Evolutionary conservation across 2,888 invertebrate genomes (phyloP).

Genomic region (Chymomyza fuscimana): DNA sequence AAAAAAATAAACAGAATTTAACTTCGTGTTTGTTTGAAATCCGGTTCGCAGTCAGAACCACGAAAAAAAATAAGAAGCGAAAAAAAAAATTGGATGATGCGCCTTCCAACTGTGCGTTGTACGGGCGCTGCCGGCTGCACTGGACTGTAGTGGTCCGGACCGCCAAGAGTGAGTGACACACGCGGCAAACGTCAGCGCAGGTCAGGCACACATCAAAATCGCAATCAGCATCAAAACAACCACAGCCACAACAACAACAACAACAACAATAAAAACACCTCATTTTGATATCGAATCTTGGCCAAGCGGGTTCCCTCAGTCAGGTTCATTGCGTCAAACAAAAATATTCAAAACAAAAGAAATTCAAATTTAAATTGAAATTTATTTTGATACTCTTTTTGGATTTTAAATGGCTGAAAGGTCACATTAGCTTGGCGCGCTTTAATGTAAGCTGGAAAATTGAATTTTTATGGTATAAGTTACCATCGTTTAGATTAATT

Average conservation of each 20-base stretch:
- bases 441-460: too few species aligned
- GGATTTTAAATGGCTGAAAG: background rate
- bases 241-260: slow-evolving; percentile 8
- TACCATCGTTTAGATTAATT: background rate
- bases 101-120: background rate
- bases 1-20: background rate
- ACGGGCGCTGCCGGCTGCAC: background rate
- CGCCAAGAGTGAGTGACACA: slow-evolving; percentile 51
- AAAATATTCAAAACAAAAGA: slow-evolving; percentile 34
- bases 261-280: background rate
- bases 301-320: slow-evolving; percentile 24
- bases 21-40: slow-evolving; percentile 37
- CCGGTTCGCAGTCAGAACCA: slow-evolving; percentile 49
- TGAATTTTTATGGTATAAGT: too few species aligned
- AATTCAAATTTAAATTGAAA: slow-evolving; percentile 42
- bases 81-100: background rate
- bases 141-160: slow-evolving; percentile 10
- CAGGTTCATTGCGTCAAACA: slow-evolving; percentile 54
- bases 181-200: slow-evolving; percentile 45
- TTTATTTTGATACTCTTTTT: background rate
- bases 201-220: slow-evolving; percentile 47
- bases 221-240: slow-evolving; percentile 19
- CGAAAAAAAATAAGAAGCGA: background rate
- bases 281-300: background rate
- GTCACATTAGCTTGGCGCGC: background rate